Evolutionary conservation across 2,888 invertebrate genomes (phyloP).

Genomic region (Agrochola macilenta): DNA sequence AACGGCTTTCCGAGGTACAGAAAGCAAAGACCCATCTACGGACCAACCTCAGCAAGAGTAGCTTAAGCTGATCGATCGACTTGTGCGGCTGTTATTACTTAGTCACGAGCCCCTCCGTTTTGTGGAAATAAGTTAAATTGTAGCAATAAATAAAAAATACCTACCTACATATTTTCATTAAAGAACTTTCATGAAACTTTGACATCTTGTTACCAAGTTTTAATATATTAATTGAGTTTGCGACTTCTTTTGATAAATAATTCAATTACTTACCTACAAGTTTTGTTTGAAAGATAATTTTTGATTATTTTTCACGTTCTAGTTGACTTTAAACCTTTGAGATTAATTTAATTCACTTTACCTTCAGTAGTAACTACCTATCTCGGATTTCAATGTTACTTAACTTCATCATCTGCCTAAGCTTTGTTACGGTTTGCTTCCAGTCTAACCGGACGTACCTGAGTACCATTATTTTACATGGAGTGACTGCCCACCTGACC

Average conservation of each 20-base stretch:
- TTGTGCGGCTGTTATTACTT: background rate
- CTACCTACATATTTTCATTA: conserved; percentile 18
- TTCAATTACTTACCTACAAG: conserved; percentile 39
- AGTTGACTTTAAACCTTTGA: conserved; percentile 1
- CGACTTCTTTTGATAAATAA: conserved; percentile 49
- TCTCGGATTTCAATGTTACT: too few relatives aligned
- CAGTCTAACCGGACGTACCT: too few relatives aligned
- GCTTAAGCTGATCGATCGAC: too few relatives aligned
- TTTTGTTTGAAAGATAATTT: conserved; percentile 31
- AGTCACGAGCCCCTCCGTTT: too few relatives aligned
- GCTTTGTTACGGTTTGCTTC: too few relatives aligned
- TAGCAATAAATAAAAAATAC: background rate
- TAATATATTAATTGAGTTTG: conserved; percentile 55
- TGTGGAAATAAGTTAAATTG: background rate
- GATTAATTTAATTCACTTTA: background rate
- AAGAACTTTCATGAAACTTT: conserved; percentile 35
- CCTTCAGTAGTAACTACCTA: background rate
- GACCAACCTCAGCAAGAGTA: too few relatives aligned
- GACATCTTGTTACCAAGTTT: conserved; percentile 51
- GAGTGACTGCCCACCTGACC: too few relatives aligned
- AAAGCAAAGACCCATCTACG: too few relatives aligned
- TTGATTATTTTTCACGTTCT: conserved; percentile 34
- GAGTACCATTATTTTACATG: too few relatives aligned
- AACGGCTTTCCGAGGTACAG: too few relatives aligned
- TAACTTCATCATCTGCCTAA: too few relatives aligned